Percentiles rank a stretch among this genome's conserved stretches.
These are phyloP conservation scores for Proisotoma minuta DNA, from an alignment of 2,888 invertebrate genomes.

Conservation along the genomic window DNA sequence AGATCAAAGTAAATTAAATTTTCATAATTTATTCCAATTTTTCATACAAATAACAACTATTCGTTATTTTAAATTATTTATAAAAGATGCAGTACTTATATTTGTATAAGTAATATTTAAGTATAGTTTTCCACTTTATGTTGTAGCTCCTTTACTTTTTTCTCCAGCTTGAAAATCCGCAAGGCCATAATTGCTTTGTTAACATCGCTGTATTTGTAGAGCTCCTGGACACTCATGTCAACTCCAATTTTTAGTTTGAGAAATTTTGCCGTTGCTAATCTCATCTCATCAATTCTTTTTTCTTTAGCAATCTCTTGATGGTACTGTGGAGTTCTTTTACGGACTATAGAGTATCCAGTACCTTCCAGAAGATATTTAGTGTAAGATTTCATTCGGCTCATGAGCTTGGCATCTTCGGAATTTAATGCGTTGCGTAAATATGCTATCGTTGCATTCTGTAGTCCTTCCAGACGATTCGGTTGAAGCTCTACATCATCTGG, in stretches of 20 bases:
- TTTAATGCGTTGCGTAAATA: conserved; percentile 16
- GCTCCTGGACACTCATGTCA: conserved; percentile 28
- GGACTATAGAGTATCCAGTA: conserved; percentile 21
- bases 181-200: conserved; percentile 17
- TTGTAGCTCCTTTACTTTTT: neutral
- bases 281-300: conserved; percentile 19
- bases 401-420: neutral
- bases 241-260: conserved; percentile 21
- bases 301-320: conserved; percentile 18
- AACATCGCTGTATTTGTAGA: conserved; percentile 21
- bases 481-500: neutral
- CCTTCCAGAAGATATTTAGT: conserved; percentile 20
- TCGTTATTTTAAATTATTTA: neutral
- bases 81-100: neutral
- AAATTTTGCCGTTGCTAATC: conserved; percentile 15
- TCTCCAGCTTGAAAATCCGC: conserved; percentile 21
- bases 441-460: conserved; percentile 18
- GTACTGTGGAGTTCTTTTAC: conserved; percentile 3
- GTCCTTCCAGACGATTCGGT: conserved; percentile 19
- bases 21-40: neutral
- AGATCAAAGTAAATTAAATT: neutral
- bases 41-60: neutral
- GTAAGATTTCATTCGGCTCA: conserved; percentile 25
- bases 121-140: neutral
- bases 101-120: neutral